Conservation (phyloP, 2,888 invertebrate genomes). For the Drosophila kuntzei region DNA sequence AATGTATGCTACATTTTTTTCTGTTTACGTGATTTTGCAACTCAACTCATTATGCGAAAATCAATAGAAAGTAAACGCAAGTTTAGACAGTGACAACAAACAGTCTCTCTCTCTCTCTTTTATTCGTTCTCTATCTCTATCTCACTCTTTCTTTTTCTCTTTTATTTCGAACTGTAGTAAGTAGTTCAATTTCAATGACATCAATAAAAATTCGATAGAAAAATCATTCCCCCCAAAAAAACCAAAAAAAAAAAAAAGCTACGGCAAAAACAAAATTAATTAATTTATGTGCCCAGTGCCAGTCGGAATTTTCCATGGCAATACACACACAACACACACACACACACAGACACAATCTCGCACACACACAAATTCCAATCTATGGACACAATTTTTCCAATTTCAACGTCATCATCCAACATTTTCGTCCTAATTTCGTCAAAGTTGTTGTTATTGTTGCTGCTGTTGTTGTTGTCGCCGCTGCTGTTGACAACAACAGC, state of each 20-base stretch:
- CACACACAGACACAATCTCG: slow-evolving; percentile 17
- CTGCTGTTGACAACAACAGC: slow-evolving; percentile 48
- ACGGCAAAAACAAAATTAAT: slow-evolving; percentile 75
- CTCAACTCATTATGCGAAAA: slow-evolving; percentile 58
- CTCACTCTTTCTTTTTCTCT: neutral
- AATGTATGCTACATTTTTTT: slow-evolving; percentile 61
- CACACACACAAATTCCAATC: slow-evolving; percentile 45
- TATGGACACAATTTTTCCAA: slow-evolving; percentile 80
- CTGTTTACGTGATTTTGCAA: slow-evolving; percentile 14
- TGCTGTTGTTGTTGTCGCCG: slow-evolving; percentile 21
- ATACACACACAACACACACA: slow-evolving; percentile 52
- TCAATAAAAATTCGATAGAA: slow-evolving; percentile 72
- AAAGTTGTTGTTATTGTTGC: slow-evolving; percentile 15
- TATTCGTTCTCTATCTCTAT: neutral
- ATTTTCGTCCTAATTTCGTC: slow-evolving; percentile 64
- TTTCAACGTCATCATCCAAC: slow-evolving; percentile 76
- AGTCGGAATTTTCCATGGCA: slow-evolving; percentile 78
- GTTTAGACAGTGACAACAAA: slow-evolving; percentile 54
- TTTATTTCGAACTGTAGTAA: slow-evolving; percentile 29
- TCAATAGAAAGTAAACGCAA: slow-evolving; percentile 61
- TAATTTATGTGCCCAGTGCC: slow-evolving; percentile 72
- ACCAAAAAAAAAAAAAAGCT: slow-evolving; percentile 32
- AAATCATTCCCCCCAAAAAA: slow-evolving; percentile 21
- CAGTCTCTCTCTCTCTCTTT: neutral
- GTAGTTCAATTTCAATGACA: slow-evolving; percentile 69